These are phyloP conservation scores for Anas platyrhynchos DNA, from an alignment of 2,113 vertebrate species.

Conservation along the genomic window DNA sequence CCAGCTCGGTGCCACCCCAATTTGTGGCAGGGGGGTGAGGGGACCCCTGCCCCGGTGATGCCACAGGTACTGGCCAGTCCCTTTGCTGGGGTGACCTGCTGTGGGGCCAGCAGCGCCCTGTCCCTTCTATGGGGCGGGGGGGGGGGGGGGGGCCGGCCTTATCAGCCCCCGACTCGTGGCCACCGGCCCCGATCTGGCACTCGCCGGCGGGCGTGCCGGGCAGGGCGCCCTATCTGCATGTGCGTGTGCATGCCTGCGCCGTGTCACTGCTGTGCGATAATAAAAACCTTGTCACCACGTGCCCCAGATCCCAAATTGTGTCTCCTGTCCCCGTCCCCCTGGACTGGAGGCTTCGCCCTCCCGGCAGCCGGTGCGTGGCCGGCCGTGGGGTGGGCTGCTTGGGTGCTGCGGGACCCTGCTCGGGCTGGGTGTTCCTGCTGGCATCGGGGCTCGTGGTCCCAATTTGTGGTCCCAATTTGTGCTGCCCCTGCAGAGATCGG, in stretches of 20 bases:
- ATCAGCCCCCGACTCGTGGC: not conserved
- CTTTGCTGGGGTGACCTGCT: not conserved
- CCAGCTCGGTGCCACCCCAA: not conserved
- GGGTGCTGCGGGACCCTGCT: not conserved
- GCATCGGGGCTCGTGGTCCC: accelerated
- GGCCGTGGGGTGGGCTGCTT: not conserved
- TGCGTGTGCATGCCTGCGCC: not conserved
- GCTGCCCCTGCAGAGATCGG: not conserved
- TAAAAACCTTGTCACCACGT: slow-evolving; percentile 53
- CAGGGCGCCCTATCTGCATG: slow-evolving; percentile 28
- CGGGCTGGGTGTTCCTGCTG: accelerated
- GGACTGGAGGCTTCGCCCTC: not conserved
- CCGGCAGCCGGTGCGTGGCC: not conserved
- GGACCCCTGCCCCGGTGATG: too few species aligned
- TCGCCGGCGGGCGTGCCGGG: not conserved
- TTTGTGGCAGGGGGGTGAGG: accelerated
- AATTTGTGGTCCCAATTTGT: accelerated
- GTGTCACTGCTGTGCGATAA: slow-evolving; percentile 17
- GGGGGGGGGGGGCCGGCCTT: not conserved
- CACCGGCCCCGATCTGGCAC: not conserved
- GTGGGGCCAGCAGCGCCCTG: accelerated
- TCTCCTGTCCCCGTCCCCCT: not conserved
- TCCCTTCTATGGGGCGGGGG: not conserved
- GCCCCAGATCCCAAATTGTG: not conserved
- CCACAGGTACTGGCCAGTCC: not conserved